Base-by-base conservation (phyloP, 1,140 invertebrate genomes). In the Drosophila burlai region DNA sequence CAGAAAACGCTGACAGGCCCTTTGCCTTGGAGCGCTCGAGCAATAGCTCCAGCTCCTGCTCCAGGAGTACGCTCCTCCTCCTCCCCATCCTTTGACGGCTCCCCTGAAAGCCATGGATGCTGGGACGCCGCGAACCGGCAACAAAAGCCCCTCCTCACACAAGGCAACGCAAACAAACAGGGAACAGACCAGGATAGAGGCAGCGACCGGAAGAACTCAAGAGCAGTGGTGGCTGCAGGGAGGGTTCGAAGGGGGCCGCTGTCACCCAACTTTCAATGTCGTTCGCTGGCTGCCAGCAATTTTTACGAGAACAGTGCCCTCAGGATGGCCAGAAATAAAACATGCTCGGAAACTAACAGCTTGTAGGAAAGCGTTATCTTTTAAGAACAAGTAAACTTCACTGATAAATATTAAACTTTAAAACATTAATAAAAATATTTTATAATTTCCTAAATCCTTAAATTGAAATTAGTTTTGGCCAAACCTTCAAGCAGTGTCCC, bases 91-190 rank as follows among this genome's bases (percentile, higher is more conserved):
- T 26, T 31, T 36, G 43, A 38, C 34, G 34, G 36, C 6, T 47
- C 45, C 66, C 63, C 8, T 69, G 66, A 68, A 68, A 42, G n/a
- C 46, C 69, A 80, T 83, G 64, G 63, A 76, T 69, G 76, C 49
- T 57, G 49, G 36, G 36, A 59, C 18, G 52, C 54, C 42, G 55
- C 68, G 43, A 71, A 60, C 50, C 66, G 69, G 66, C 66, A 71
- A 58, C 52, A 49, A 42, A 71, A 71, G 54, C 66, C 52, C 75
- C 52, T 36, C 0, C 34, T 10, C 43, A 47, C 77, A 83, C 84
- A 87, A 87, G 89, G 81, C 73, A 89, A 89, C 75, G 84, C 84
- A 78, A 87, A 87, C 84, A 84, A 87, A 84, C 81, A 78, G 73
- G 63, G 45, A 55, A 59, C 59, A 16, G 38, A 54, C 61, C 61